Evolutionary conservation across 2,797 vertebrate genomes (phyloP).

Genomic region (Chrysocyon brachyurus): DNA sequence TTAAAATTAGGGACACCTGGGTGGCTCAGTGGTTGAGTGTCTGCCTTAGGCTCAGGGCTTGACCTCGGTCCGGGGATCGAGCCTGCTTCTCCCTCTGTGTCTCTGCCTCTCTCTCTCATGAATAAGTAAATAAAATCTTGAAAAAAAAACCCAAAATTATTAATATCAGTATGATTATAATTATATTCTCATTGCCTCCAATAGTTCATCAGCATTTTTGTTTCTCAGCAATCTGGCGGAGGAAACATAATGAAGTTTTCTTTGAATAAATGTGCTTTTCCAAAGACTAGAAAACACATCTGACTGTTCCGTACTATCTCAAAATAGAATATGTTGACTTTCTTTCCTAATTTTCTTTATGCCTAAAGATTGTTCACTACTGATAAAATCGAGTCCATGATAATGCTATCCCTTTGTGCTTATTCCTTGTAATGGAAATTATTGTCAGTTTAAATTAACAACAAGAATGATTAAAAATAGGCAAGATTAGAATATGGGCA

Average conservation of each 20-base stretch:
- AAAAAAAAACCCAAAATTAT: too few species aligned
- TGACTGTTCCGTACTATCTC: constrained; percentile 22
- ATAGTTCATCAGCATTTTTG: constrained; percentile 51
- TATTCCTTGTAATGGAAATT: background rate
- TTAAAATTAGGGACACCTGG: background rate
- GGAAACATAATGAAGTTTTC: background rate
- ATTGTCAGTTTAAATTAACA: background rate
- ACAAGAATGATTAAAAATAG: background rate
- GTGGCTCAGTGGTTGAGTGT: too few species aligned
- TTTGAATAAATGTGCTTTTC: constrained; percentile 46
- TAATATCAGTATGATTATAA: constrained; percentile 12
- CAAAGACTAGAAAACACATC: constrained; percentile 47
- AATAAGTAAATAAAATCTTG: too few species aligned
- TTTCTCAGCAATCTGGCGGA: constrained; percentile 25
- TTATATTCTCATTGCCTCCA: background rate
- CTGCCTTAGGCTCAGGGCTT: too few species aligned
- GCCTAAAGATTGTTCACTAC: background rate
- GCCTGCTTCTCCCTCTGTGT: too few species aligned
- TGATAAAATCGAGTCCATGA: background rate
- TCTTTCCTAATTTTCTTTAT: constrained; percentile 2
- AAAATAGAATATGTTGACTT: constrained; percentile 45
- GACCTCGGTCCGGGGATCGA: too few species aligned
- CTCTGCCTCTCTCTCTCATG: too few species aligned
- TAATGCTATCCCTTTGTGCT: background rate
- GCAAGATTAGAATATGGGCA: background rate